These are phyloP conservation scores for Brachionus manjavacas DNA, from an alignment of 1,140 invertebrate species.

Conservation along the genomic window DNA sequence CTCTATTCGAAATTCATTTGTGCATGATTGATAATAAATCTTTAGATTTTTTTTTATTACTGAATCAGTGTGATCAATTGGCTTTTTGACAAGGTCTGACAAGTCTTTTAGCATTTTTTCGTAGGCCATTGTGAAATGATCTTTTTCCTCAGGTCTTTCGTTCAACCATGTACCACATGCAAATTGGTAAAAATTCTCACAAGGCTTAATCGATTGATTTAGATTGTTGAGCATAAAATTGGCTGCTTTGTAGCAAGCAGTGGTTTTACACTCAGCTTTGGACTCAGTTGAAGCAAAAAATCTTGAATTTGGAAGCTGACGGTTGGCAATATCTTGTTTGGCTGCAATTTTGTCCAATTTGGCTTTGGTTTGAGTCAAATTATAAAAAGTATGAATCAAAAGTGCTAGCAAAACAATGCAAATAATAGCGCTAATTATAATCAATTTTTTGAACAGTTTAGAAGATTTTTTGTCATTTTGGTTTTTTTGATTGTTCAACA, in stretches of 20 bases:
- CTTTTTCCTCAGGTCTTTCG: not conserved
- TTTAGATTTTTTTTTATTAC: not conserved
- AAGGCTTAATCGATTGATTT: constrained; percentile 25
- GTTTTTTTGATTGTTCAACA: not conserved
- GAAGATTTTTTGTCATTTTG: not conserved
- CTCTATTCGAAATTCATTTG: not conserved
- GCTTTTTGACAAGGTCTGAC: not conserved
- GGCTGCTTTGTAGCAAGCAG: constrained; percentile 6
- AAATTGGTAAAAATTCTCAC: constrained; percentile 40
- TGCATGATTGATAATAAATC: constrained; percentile 19
- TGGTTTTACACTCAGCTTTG: not conserved
- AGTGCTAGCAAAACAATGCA: not conserved
- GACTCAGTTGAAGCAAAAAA: not conserved
- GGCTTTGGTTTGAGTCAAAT: not conserved
- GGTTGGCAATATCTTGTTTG: not conserved
- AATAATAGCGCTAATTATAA: not conserved
- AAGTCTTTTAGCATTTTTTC: not conserved
- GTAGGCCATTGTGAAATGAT: constrained; percentile 31
- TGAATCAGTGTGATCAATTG: not conserved
- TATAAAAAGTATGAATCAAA: not conserved
- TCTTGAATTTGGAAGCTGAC: not conserved
- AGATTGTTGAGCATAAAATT: not conserved
- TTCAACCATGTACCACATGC: constrained; percentile 20
- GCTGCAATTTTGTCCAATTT: not conserved
- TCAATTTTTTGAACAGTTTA: not conserved